Percentiles rank a stretch among this genome's conserved stretches.
These are phyloP conservation scores for Helarctos malayanus DNA, from an alignment of 2,797 vertebrate species.

Conservation along the genomic window DNA sequence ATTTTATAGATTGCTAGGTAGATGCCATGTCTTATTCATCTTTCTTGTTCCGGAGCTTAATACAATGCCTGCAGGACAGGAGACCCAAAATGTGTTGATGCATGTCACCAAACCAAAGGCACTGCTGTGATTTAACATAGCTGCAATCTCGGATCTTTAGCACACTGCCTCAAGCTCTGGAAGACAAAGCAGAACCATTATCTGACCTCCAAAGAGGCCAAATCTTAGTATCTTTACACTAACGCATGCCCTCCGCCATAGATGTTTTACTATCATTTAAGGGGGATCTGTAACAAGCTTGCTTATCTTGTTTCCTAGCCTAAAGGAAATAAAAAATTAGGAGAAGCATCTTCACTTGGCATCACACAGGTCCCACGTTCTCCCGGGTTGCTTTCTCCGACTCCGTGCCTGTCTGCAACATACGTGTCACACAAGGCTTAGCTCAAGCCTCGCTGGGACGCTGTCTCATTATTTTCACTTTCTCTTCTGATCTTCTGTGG, in stretches of 20 bases:
- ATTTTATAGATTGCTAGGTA: background rate
- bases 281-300: background rate
- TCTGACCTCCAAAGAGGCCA: background rate
- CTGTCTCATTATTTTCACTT: background rate
- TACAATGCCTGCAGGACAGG: background rate
- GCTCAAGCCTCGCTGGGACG: background rate
- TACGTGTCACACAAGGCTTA: background rate
- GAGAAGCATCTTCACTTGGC: background rate
- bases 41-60: background rate
- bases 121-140: background rate
- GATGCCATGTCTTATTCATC: background rate
- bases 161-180: background rate
- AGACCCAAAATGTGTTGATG: background rate
- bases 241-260: background rate
- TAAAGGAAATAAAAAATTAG: background rate
- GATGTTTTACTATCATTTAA: background rate
- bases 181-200: background rate
- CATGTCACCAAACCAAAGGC: background rate
- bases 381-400: background rate
- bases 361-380: background rate
- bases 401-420: background rate
- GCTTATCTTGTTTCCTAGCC: background rate
- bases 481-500: background rate
- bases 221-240: background rate
- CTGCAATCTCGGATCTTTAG: background rate